phyloP scores from a whole-genome alignment of 2,113 vertebrate species.

The Xenopus laevis region DNA sequence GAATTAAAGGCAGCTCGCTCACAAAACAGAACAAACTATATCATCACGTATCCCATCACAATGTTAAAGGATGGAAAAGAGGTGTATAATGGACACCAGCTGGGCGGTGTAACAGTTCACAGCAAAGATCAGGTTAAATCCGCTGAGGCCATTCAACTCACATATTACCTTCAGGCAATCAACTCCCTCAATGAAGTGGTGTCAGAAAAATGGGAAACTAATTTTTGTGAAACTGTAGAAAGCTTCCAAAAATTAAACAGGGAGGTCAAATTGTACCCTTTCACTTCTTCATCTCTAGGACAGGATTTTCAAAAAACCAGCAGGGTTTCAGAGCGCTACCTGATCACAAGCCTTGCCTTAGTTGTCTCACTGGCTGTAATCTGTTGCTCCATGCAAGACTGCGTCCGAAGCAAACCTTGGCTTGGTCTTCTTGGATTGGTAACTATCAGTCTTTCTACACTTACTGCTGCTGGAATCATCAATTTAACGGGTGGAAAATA shows the following conservation, averaged over 20 bases:
- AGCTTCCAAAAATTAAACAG: slow-evolving; percentile 79
- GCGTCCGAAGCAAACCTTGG: slow-evolving; percentile 97
- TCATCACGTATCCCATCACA: slow-evolving; percentile 90
- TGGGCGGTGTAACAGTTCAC: slow-evolving; percentile 87
- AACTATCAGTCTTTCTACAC: slow-evolving; percentile 87
- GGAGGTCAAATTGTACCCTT: slow-evolving; percentile 86
- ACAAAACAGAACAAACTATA: slow-evolving; percentile 78
- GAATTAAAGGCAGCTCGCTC: slow-evolving; percentile 82
- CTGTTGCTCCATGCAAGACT: slow-evolving; percentile 98
- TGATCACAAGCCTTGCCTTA: slow-evolving; percentile 84
- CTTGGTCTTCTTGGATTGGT: slow-evolving; percentile 89
- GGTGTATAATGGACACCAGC: slow-evolving; percentile 94
- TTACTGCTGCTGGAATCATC: slow-evolving; percentile 95
- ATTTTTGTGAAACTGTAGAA: slow-evolving; percentile 84
- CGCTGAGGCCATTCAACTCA: slow-evolving; percentile 91
- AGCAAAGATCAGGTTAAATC: slow-evolving; percentile 80
- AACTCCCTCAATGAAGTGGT: slow-evolving; percentile 88
- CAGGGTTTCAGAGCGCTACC: slow-evolving; percentile 80
- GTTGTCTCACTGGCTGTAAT: slow-evolving; percentile 86
- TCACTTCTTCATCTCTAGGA: slow-evolving; percentile 90
- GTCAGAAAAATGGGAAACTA: slow-evolving; percentile 89
- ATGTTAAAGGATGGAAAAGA: slow-evolving; percentile 86
- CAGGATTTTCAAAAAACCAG: slow-evolving; percentile 94
- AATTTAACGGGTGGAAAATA: slow-evolving; percentile 96
- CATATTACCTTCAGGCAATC: slow-evolving; percentile 93